Base-by-base conservation (phyloP, 2,797 vertebrate genomes). In the Uromys caudimaculatus region DNA sequence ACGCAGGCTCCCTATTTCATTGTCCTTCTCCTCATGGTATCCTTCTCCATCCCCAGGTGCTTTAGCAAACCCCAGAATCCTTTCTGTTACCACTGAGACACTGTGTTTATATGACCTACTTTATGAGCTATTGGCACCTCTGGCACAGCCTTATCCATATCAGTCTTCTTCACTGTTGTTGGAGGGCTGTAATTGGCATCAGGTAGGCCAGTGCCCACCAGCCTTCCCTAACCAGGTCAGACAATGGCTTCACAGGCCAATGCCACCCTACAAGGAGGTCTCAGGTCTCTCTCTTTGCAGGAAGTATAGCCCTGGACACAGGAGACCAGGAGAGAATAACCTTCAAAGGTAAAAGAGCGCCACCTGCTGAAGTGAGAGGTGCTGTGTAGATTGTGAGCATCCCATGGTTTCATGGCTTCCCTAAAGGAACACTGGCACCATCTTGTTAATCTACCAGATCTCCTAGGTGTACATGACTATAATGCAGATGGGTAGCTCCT, bases 281-380 rank as follows among this genome's bases (percentile, higher is more conserved):
- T 94, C 56, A 0, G 60, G 73, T 92, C 96, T 81, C 92, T 89
- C 84, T 78, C 67, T 54, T 67, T 13, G 44, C 71, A 90, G 85
- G 93, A 90, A 79, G 94, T 75, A 67, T 50, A 0, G 4, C 77
- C 84, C 50, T 21, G 1, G 35, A 85, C 76, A 41, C 47, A 12
- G 54, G 27, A 93, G 54, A 62, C 47, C 50, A 83, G 7, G 27
- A 84, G 60, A 84, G 27, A 93, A 81, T 24, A 71, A 91, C 95
- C 92, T 95, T 90, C 85, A 91, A 87, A 85, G 93, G 97, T 95
- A 64, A 94, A 96, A 97, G 93, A 93, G 97, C 92, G 94, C 97
- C 97, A 97, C 95, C 97, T 97, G 92, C 96, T 90, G 97, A 97
- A 78, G 47, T 0, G 1, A 94, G 76, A 76, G 85, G 91, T 2